A percentile compares a stretch with the other conserved stretches of the same genome.
phyloP scores from a whole-genome alignment of 2,797 vertebrate genomes.

The Paedocypris micromegethes region DNA sequence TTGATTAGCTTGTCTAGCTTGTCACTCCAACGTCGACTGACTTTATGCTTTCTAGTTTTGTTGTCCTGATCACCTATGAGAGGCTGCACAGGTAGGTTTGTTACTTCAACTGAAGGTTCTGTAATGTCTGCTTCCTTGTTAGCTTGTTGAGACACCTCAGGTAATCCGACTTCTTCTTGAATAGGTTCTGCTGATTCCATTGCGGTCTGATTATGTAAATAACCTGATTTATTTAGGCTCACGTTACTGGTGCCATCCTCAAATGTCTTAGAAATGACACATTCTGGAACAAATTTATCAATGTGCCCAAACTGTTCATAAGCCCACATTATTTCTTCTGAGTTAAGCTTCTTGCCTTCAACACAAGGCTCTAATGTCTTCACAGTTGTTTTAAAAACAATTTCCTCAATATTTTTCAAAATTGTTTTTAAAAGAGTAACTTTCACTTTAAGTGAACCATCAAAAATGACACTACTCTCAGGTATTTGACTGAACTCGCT shows the following conservation, averaged over 20 bases:
- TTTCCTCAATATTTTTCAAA: no score
- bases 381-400: constrained; percentile 40
- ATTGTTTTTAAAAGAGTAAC: no score
- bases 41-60: constrained; percentile 31
- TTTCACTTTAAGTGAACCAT: no score
- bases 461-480: constrained; percentile 37
- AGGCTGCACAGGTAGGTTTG: constrained; percentile 23
- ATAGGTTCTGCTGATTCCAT: constrained; percentile 1
- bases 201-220: background rate
- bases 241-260: constrained; percentile 49
- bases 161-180: background rate
- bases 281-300: constrained; percentile 16
- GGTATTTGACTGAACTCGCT: fast-evolving
- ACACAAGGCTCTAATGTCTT: constrained; percentile 14
- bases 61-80: fast-evolving
- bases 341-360: background rate
- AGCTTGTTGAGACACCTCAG: background rate
- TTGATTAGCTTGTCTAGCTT: constrained; percentile 46
- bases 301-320: constrained; percentile 50
- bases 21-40: constrained; percentile 51
- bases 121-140: background rate
- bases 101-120: constrained; percentile 25
- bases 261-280: constrained; percentile 39
- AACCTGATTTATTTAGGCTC: constrained; percentile 16
- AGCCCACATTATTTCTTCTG: constrained; percentile 20